Conservation (phyloP, 1,140 invertebrate species). For the Drosophila ananassae region DNA sequence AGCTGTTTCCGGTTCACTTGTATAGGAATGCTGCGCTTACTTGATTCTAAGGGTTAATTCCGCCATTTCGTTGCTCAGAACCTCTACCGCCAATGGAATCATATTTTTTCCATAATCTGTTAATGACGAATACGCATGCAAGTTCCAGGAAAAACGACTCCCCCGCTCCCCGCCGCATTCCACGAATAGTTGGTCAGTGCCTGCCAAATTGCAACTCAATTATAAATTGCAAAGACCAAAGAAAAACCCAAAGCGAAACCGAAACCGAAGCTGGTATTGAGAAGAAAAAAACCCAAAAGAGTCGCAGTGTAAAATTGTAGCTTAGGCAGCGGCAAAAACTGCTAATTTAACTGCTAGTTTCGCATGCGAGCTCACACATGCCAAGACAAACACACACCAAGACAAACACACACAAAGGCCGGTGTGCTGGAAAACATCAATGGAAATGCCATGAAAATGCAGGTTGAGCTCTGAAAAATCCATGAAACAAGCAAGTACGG, state of each 20-base stretch:
- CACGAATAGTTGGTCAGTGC: slow-evolving; percentile 63
- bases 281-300: slow-evolving; percentile 36
- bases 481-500: slow-evolving; percentile 67
- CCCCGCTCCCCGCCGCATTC: slow-evolving; percentile 36
- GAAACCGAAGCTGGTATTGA: slow-evolving; percentile 21
- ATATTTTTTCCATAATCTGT: slow-evolving; percentile 36
- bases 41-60: slow-evolving; percentile 27
- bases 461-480: slow-evolving; percentile 62
- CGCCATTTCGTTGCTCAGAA: slow-evolving; percentile 9
- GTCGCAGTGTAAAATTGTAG: slow-evolving; percentile 66
- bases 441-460: slow-evolving; percentile 79
- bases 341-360: slow-evolving; percentile 80
- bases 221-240: slow-evolving; percentile 73
- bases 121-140: slow-evolving; percentile 79
- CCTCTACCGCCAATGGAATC: slow-evolving; percentile 24
- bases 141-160: slow-evolving; percentile 70
- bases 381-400: slow-evolving; percentile 5
- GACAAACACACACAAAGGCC: slow-evolving; percentile 11
- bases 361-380: slow-evolving; percentile 47
- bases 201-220: slow-evolving; percentile 81
- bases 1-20: not conserved
- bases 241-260: slow-evolving; percentile 32
- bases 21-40: not conserved
- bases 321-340: slow-evolving; percentile 61
- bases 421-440: slow-evolving; percentile 57